Percentiles rank a stretch among this genome's conserved stretches.
phyloP scores from a whole-genome alignment of 2,113 vertebrate species.

The Helogale parvula region DNA sequence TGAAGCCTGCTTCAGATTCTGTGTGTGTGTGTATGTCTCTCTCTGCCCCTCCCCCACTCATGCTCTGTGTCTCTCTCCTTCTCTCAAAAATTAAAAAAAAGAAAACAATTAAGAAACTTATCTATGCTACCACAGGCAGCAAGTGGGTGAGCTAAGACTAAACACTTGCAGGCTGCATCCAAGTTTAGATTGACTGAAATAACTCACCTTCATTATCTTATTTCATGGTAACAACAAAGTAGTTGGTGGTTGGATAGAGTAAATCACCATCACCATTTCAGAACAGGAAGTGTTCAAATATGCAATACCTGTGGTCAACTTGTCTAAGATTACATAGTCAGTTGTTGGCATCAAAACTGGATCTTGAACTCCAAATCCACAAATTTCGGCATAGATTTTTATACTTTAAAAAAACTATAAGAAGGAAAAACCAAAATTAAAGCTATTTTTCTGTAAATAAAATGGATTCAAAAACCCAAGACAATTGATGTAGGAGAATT shows the following conservation, averaged over 20 bases:
- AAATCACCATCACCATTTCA: background rate
- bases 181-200: background rate
- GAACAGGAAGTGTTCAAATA: background rate
- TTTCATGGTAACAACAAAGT: background rate
- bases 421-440: background rate
- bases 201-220: background rate
- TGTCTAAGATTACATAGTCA: background rate
- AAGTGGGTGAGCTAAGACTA: background rate
- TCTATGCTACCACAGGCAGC: background rate
- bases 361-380: background rate
- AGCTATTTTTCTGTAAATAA: background rate
- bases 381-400: background rate
- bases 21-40: too few relatives aligned
- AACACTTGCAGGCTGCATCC: background rate
- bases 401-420: background rate
- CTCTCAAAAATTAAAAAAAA: too few relatives aligned
- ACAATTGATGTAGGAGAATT: background rate
- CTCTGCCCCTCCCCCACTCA: too few relatives aligned
- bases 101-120: background rate
- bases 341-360: background rate
- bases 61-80: too few relatives aligned
- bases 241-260: background rate
- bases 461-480: slow-evolving; percentile 25
- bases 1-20: too few relatives aligned
- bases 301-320: background rate